Conservation (phyloP, 2,797 vertebrate genomes). For the Sebastes steindachneri region DNA sequence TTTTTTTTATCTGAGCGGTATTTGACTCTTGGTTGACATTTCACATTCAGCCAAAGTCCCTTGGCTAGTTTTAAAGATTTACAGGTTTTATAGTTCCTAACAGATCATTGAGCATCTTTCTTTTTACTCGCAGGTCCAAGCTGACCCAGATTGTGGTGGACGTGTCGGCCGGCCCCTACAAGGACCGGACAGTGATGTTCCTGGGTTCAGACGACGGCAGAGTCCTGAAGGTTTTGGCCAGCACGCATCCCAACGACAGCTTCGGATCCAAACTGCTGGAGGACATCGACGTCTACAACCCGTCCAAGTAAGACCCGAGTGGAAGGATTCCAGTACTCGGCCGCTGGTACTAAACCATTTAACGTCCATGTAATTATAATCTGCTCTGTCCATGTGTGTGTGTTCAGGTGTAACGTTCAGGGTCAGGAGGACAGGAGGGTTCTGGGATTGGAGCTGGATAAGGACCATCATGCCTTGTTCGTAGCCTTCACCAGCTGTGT, state of each 20-base stretch:
- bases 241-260: conserved; percentile 85
- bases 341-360: not conserved
- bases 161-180: conserved; percentile 88
- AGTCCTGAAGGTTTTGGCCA: conserved; percentile 92
- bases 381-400: not conserved
- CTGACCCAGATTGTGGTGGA: conserved; percentile 91
- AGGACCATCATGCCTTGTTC: conserved; percentile 89
- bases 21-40: not conserved
- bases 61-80: not conserved
- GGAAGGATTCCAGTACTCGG: fast-evolving
- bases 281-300: conserved; percentile 93
- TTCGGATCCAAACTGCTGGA: conserved; percentile 90
- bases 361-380: not conserved
- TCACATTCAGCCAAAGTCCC: not conserved
- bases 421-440: conserved; percentile 89
- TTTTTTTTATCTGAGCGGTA: not conserved
- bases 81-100: not conserved
- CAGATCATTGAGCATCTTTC: not conserved
- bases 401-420: conserved; percentile 86
- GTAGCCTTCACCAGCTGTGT: conserved; percentile 93
- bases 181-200: conserved; percentile 92
- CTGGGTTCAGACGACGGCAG: conserved; percentile 93
- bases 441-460: conserved; percentile 90
- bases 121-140: conserved; percentile 82
- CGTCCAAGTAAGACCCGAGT: conserved; percentile 78